Conservation (phyloP, 2,797 vertebrate genomes). For the Corythornis leucogaster region DNA sequence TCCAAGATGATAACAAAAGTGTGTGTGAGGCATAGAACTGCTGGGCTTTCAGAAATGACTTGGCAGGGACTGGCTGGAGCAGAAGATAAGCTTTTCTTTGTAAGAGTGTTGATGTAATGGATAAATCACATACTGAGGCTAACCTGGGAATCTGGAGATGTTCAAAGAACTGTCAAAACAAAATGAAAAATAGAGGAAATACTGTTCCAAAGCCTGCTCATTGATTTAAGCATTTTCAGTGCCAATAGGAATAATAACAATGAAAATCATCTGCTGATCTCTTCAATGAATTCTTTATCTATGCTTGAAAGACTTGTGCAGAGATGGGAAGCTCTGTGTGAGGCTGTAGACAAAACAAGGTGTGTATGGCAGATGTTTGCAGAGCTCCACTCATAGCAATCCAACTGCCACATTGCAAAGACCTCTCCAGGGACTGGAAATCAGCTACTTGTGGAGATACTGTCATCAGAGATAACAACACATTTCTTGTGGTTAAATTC, state of each 20-base stretch:
- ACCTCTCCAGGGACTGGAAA: background rate
- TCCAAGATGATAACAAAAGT: background rate
- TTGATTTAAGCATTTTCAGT: constrained; percentile 33
- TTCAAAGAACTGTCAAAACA: constrained; percentile 53
- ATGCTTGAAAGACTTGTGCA: constrained; percentile 9
- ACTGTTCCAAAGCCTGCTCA: constrained; percentile 22
- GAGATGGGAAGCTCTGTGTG: background rate
- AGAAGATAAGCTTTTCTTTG: constrained; percentile 45
- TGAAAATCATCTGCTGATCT: constrained; percentile 41
- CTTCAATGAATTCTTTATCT: constrained; percentile 3
- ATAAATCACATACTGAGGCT: constrained; percentile 26
- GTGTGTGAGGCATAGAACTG: background rate
- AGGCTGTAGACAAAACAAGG: background rate
- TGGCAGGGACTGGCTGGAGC: background rate
- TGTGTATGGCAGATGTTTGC: background rate
- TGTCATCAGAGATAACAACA: background rate
- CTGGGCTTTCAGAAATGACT: constrained; percentile 29
- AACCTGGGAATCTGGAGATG: constrained; percentile 25
- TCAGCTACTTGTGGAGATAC: background rate
- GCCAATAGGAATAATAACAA: constrained; percentile 40
- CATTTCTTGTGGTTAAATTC: background rate
- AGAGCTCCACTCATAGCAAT: background rate
- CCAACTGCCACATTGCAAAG: background rate
- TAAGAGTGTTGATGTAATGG: background rate
- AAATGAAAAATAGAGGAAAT: constrained; percentile 24